These are phyloP conservation scores for Macroglossus sobrinus DNA, from an alignment of 2,113 vertebrate species.

Conservation along the genomic window DNA sequence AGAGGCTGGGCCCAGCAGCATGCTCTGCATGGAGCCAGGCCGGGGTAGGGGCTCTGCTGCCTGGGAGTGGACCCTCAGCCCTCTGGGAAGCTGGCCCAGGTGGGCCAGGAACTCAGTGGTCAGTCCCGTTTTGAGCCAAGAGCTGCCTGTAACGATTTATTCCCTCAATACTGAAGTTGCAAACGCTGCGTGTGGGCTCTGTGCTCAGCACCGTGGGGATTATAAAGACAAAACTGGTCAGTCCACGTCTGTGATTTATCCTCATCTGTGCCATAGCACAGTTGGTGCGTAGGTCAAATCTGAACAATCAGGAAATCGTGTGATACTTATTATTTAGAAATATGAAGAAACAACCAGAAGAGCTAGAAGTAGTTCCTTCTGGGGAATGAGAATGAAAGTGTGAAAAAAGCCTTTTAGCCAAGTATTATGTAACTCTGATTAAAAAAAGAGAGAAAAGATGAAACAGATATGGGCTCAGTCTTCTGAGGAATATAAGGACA, in stretches of 20 bases:
- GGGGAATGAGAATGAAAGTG: neutral
- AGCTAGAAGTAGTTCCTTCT: neutral
- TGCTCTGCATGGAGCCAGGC: neutral
- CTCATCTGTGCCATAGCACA: neutral
- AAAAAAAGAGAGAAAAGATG: neutral
- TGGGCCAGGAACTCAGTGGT: neutral
- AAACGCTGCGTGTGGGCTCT: neutral
- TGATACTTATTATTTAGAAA: neutral
- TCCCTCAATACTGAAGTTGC: neutral
- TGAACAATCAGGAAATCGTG: neutral
- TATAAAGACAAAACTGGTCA: rapidly evolving
- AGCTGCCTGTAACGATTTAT: neutral
- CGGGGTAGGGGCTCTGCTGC: rapidly evolving
- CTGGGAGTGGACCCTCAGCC: neutral
- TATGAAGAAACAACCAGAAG: neutral
- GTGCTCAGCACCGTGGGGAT: neutral
- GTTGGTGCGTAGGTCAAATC: neutral
- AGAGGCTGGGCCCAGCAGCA: neutral
- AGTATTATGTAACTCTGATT: neutral
- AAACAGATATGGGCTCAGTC: neutral
- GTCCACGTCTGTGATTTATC: neutral
- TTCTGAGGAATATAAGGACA: neutral
- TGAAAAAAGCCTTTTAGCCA: neutral
- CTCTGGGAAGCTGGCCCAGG: neutral
- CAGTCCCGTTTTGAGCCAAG: neutral